Base-by-base conservation (phyloP, 2,113 vertebrate genomes). In the Marmota flaviventris region DNA sequence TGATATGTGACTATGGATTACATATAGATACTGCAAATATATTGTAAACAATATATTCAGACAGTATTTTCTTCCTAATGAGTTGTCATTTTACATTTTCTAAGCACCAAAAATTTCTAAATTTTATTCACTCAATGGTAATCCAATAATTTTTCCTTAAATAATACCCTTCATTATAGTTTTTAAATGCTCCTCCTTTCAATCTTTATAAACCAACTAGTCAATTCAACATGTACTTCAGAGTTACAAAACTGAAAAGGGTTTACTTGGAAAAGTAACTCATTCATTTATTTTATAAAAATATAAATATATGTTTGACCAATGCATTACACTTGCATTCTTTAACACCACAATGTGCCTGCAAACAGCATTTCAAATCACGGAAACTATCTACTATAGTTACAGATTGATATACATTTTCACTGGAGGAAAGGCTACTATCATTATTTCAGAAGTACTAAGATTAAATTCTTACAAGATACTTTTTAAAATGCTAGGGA, bases 391-490 rank as follows among this genome's bases (percentile, higher is more conserved):
- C n/a, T 82, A 94, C 4, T 67, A 67, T n/a, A 90, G 84, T 77
- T 76, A 61, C 4, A 97, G 89, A 96, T 79, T 34, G 81, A 73
- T 29, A 95, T 92, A 93, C 93, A 79, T 92, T 97, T 48, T 96
- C 95, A 97, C 1, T 48, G 84, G 95, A 63, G 16, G 9, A 42
- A 79, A 91, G 16, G 48, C 1, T 73, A 89, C 25, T 27, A 34
- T 42, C 58, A 93, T 39, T 95, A 85, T 88, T 94, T 93, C 45
- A 83, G 85, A 97, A 91, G 58, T 97, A 94, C 27, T 81, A 97
- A 96, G 84, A 96, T 89, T 29, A 96, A 96, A 79, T 82, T 95
- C 91, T 11, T 96, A 89, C 69, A 94, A 92, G 45, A 95, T 32
- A 69, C 25, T 96, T 95, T 63, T 81, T 42, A 16, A n/a, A 89